Evolutionary conservation across 2,113 vertebrate species (phyloP), one percentile per base, ranked within the genome.

Genomic region (Prochilodus magdalenae): DNA sequence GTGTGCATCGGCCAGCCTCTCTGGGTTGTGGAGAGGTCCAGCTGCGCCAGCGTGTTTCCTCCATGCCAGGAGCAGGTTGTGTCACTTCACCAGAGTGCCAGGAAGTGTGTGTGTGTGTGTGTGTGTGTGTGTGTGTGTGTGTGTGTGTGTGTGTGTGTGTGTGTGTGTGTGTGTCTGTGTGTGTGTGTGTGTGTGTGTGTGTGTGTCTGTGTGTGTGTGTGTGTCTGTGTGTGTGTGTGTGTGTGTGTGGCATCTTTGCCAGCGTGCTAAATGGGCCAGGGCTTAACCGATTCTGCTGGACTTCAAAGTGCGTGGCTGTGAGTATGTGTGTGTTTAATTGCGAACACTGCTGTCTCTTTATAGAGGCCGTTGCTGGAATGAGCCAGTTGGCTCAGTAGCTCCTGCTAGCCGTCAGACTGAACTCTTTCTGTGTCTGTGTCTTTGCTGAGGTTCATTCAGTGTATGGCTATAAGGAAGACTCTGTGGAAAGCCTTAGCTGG

Each of bases 61-160:
- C 79, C 70, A 67, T 82, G 85, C 83, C 83, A 88, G 55, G 20
- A 82, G 73, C 75, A 83, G 78, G 70, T 77, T 72, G 72, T 86
- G 87, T 82, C 84, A 83, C 60, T 74, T 80, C 73, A 65, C 44
- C 73, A 73, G 79, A 44, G 75, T 87, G 79, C 86, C 83, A 87
- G 59, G 30, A 33, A 62, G 77, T 36, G 11, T 36, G 40, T 71
- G 49, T 71, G 66, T 44, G 27, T 29, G 75, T 49, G 73, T 62
- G 55, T 26, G 55, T 44, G 40, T 20, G 51, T 26, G 55, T 44
- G 40, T 20, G 51, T 79, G 53, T 20, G 51, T 36, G 76, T 26
- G 55, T 44, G 40, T 20, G 51, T 79, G 53, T 20, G 51, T 36
- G 76, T 26, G 55, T 44, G 40, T 20, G 51, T 79, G 53, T 20